phyloP scores from a whole-genome alignment of 2,797 vertebrate species.

The Xyrichtys novacula region DNA sequence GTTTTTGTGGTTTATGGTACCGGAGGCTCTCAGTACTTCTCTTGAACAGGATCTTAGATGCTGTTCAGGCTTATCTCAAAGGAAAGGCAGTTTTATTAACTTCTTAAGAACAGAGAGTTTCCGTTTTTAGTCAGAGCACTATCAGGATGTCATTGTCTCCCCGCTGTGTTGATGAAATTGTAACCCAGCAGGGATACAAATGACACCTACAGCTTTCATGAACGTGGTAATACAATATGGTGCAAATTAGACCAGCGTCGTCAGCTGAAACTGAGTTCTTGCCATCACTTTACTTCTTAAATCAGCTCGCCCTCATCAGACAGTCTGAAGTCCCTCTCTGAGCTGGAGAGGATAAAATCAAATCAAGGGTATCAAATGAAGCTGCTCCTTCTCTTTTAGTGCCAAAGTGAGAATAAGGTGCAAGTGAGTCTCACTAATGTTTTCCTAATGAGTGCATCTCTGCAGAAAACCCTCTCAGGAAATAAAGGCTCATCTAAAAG shows the following conservation, averaged over 20 bases:
- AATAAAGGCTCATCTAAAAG: constrained; percentile 22
- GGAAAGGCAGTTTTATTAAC: neutral
- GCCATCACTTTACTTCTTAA: constrained; percentile 32
- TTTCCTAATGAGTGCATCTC: constrained; percentile 59
- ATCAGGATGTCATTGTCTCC: constrained; percentile 38
- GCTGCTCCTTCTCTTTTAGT: constrained; percentile 30
- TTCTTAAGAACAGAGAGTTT: neutral
- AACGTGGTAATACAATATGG: constrained; percentile 61
- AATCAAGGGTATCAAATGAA: constrained; percentile 67
- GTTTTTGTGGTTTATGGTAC: too few relatives aligned
- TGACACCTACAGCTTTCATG: constrained; percentile 53
- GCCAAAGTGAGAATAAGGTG: constrained; percentile 8
- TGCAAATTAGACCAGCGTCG: constrained; percentile 54
- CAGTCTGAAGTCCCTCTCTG: constrained; percentile 42
- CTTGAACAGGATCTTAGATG: neutral
- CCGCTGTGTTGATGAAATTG: constrained; percentile 41
- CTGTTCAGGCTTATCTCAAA: neutral
- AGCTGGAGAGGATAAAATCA: constrained; percentile 49
- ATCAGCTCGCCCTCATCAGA: constrained; percentile 49
- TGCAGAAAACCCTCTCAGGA: constrained; percentile 17
- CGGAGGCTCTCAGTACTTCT: too few relatives aligned
- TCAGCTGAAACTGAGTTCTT: constrained; percentile 43
- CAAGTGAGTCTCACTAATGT: constrained; percentile 17
- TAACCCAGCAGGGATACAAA: constrained; percentile 32
- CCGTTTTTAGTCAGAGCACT: neutral